Evolutionary conservation across 2,888 invertebrate species (phyloP), one percentile per base, ranked within the genome.

Genomic region (Mimumesa dahlbomi): DNA sequence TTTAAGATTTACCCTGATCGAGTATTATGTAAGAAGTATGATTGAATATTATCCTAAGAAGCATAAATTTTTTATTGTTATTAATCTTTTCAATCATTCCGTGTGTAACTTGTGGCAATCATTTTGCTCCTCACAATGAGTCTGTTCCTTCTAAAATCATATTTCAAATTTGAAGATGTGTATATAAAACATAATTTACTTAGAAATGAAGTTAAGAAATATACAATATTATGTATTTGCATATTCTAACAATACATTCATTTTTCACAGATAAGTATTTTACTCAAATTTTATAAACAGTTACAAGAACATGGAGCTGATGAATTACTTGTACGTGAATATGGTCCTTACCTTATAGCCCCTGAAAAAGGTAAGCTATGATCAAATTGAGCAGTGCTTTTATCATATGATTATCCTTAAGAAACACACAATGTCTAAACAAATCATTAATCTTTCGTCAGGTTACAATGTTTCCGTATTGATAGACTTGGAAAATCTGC

Each of bases 261-360:
- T 72, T 56, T 42, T 65, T 83, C 79, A 50, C 90, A 98, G 98
- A 95, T 97, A 90, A 99, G 98, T 93, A 99, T 99, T 92, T 95
- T 97, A 85, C 92, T 99, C 87, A 99, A 99, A 91, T 99, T 99
- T 93, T 99, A 97, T 90, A 96, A 97, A 91, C 98, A 99, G 91
- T 93, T 99, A 87, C 97, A 98, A 91, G 96, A 98, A 90, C 97
- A 99, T 92, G 99, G 99, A 73, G 98, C 98, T 58, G 99, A 99
- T 91, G 96, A 98, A 91, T 92, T 99, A 79, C 92, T 99, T 79
- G 96, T 96, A 91, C 93, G 96, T 89, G 96, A 96, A 89, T 99
- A 99, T 91, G 98, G 97, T 65, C 91, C 93, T 68, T 92, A 96
- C 82, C 92, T 98, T 71, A 93, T 94, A 69, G 92, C 95, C 65